Percentiles rank a stretch among this genome's conserved stretches.
phyloP scores from a whole-genome alignment of 2,797 vertebrate species.

The Sardinella longiceps region DNA sequence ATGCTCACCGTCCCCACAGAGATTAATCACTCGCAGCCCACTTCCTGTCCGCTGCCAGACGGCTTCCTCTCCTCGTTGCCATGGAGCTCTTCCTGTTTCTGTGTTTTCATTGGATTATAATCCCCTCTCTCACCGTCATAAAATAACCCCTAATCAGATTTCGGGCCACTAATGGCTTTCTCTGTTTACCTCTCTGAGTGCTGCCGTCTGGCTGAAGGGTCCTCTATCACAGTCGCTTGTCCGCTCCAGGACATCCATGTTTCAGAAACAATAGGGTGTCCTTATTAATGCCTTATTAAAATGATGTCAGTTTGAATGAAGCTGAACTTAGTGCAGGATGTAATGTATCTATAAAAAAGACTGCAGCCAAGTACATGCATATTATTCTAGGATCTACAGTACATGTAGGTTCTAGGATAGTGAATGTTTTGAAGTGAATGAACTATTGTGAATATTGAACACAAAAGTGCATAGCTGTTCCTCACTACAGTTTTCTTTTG shows the following conservation, averaged over 20 bases:
- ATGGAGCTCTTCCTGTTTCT: constrained; percentile 46
- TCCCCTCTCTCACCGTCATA: constrained; percentile 8
- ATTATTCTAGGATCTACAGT: too few relatives aligned
- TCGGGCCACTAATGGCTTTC: neutral
- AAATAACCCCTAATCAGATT: neutral
- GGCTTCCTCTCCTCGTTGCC: constrained; percentile 42
- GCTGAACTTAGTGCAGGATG: neutral
- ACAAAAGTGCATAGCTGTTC: neutral
- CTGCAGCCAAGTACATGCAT: neutral
- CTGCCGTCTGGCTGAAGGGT: neutral
- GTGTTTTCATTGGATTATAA: constrained; percentile 28
- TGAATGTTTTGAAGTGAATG: neutral
- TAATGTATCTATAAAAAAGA: neutral
- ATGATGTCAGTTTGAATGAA: neutral
- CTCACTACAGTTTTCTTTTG: neutral
- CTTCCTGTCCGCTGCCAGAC: constrained; percentile 34
- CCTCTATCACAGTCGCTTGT: neutral
- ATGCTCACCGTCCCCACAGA: neutral
- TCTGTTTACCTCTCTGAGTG: neutral
- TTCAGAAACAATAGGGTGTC: neutral
- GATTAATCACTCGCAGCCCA: constrained; percentile 40
- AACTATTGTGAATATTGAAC: neutral
- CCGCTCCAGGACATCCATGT: neutral
- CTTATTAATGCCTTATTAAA: neutral
- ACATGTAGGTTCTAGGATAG: neutral